phyloP scores from a whole-genome alignment of 1,140 invertebrate genomes.

The Arion vulgaris region DNA sequence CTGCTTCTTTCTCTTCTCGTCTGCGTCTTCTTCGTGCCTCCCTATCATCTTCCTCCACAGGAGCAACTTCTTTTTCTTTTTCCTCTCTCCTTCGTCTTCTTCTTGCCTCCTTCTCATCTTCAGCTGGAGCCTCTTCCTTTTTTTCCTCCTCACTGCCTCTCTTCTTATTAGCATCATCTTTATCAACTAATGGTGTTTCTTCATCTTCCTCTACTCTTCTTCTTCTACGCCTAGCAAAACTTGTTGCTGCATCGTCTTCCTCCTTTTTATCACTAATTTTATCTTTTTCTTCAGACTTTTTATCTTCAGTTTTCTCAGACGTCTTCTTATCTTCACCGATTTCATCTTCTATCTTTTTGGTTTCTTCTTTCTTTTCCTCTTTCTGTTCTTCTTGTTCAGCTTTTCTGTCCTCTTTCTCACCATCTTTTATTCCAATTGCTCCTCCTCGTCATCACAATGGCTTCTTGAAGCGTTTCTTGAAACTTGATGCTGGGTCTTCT shows the following conservation, averaged over 20 bases:
- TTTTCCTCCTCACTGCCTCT: constrained; percentile 35
- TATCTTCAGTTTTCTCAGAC: constrained; percentile 24
- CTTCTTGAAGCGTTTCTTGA: constrained; percentile 40
- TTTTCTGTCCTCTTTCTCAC: constrained; percentile 34
- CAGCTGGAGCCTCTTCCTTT: constrained; percentile 21
- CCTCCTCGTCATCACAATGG: constrained; percentile 41
- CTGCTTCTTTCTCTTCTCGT: constrained; percentile 40
- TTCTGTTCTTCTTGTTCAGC: constrained; percentile 34
- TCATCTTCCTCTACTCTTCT: constrained; percentile 24
- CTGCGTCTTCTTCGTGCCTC: constrained; percentile 39
- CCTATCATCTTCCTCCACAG: constrained; percentile 36
- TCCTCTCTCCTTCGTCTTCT: constrained; percentile 30
- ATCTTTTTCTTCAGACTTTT: constrained; percentile 32
- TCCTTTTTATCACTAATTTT: constrained; percentile 22
- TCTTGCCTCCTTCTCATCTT: constrained; percentile 39
- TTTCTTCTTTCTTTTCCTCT: constrained; percentile 26
- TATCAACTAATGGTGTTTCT: constrained; percentile 24
- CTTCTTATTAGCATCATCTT: constrained; percentile 19
- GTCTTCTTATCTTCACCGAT: constrained; percentile 16
- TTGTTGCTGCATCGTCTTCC: constrained; percentile 22
- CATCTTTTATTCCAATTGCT: not conserved
- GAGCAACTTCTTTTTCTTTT: constrained; percentile 27
- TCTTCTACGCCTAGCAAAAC: constrained; percentile 7
- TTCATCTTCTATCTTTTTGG: constrained; percentile 26
- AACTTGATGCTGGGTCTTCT: constrained; percentile 34